phyloP scores from a whole-genome alignment of 2,113 vertebrate species.

The Rhynchopsitta pachyrhyncha region DNA sequence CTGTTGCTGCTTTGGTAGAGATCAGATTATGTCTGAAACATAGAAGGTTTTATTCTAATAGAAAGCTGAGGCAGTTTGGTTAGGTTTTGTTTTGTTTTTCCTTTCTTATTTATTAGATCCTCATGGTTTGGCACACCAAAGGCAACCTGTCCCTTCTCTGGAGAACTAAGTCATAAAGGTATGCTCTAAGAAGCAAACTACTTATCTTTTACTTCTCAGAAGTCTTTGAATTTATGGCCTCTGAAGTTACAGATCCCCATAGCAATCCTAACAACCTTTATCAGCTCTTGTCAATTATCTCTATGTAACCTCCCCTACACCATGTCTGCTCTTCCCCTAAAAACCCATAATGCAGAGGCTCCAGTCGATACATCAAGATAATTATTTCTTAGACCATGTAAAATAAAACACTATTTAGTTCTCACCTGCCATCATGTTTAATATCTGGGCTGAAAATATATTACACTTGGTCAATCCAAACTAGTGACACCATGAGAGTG shows the following conservation, averaged over 20 bases:
- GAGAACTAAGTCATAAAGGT: neutral
- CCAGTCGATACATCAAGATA: neutral
- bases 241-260: neutral
- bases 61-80: neutral
- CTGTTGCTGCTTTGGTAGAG: neutral
- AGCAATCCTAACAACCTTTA: neutral
- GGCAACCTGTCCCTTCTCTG: neutral
- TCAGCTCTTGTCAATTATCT: neutral
- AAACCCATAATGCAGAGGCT: neutral
- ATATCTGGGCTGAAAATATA: neutral
- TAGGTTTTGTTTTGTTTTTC: neutral
- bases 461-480: neutral
- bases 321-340: neutral
- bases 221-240: neutral
- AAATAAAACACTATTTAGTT: neutral
- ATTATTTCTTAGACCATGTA: neutral
- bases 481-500: neutral
- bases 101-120: neutral
- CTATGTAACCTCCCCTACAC: neutral
- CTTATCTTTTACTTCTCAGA: neutral
- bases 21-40: neutral
- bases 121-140: neutral
- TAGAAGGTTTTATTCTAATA: neutral
- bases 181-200: neutral
- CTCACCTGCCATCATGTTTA: neutral